phyloP scores from a whole-genome alignment of 2,888 invertebrate species.

The Nasonia oneida region DNA sequence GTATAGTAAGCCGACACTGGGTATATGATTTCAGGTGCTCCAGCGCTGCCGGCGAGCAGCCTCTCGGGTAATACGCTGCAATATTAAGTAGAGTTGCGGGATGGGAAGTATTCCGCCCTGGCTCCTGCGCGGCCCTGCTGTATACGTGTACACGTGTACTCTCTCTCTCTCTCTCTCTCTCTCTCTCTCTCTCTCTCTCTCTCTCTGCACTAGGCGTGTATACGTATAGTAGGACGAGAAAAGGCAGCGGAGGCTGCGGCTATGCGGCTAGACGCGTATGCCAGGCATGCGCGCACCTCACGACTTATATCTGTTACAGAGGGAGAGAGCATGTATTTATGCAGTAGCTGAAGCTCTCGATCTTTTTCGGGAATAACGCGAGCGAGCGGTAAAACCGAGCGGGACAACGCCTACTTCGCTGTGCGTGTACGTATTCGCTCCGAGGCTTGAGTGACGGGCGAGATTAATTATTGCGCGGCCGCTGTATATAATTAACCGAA shows the following conservation, averaged over 20 bases:
- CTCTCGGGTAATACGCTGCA: conserved; percentile 70
- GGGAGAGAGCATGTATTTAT: conserved; percentile 22
- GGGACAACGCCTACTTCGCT: not conserved
- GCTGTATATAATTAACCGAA: not conserved
- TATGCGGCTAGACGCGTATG: conserved; percentile 63
- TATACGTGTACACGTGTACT: conserved; percentile 30
- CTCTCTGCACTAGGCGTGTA: conserved; percentile 20
- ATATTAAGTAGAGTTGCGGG: conserved; percentile 72
- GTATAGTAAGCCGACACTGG: conserved; percentile 58
- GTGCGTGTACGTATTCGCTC: no score
- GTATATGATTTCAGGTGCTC: conserved; percentile 64
- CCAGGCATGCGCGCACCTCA: conserved; percentile 70
- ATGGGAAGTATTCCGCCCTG: conserved; percentile 42
- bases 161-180: not conserved
- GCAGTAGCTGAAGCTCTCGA: not conserved
- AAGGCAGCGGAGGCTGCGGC: conserved; percentile 25
- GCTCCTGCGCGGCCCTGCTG: conserved; percentile 26
- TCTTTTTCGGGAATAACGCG: conserved; percentile 5
- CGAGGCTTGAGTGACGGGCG: not conserved
- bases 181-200: not conserved
- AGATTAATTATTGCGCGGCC: not conserved
- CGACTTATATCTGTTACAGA: conserved; percentile 72
- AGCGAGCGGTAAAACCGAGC: not conserved
- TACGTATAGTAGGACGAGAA: not conserved
- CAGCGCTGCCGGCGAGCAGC: not conserved